phyloP scores from a whole-genome alignment of 2,888 invertebrate genomes.

The Troides aeacus region DNA sequence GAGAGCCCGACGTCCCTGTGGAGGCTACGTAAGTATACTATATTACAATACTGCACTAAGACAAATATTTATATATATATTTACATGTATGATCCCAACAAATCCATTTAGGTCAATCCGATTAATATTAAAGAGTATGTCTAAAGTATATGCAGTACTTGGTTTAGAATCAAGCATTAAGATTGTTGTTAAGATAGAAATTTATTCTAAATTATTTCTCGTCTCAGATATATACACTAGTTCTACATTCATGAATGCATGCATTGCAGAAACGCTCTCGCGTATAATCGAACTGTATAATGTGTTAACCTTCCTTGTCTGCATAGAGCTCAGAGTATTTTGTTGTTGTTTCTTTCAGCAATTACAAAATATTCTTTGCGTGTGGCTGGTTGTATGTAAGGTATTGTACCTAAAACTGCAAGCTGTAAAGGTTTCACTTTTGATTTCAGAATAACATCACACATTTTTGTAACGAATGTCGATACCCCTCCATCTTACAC shows the following conservation, averaged over 20 bases:
- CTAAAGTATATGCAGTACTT: not conserved
- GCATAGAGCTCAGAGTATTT: constrained; percentile 72
- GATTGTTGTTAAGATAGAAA: not conserved
- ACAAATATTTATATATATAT: not conserved
- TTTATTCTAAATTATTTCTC: not conserved
- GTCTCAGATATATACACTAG: not conserved
- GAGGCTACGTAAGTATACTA: constrained; percentile 87
- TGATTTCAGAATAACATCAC: constrained; percentile 68
- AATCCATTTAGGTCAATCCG: not conserved
- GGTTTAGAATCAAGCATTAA: not conserved
- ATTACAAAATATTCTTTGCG: constrained; percentile 91
- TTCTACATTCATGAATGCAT: constrained; percentile 12
- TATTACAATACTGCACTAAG: not conserved
- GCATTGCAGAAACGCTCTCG: constrained; percentile 1
- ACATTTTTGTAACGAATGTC: constrained; percentile 68
- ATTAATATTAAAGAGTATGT: not conserved
- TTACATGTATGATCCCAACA: not conserved
- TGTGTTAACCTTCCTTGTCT: constrained; percentile 21
- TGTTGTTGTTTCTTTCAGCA: constrained; percentile 84
- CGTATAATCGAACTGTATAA: constrained; percentile 4
- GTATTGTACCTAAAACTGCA: constrained; percentile 80
- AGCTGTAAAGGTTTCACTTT: constrained; percentile 67
- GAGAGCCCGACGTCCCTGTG: constrained; percentile 85
- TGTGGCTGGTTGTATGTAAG: constrained; percentile 92
- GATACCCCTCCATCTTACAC: constrained; percentile 54